A percentile compares a stretch with the other conserved stretches of the same genome.
These are phyloP conservation scores for Protula sp. DNA, from an alignment of 2,888 invertebrate species.

Conservation along the genomic window DNA sequence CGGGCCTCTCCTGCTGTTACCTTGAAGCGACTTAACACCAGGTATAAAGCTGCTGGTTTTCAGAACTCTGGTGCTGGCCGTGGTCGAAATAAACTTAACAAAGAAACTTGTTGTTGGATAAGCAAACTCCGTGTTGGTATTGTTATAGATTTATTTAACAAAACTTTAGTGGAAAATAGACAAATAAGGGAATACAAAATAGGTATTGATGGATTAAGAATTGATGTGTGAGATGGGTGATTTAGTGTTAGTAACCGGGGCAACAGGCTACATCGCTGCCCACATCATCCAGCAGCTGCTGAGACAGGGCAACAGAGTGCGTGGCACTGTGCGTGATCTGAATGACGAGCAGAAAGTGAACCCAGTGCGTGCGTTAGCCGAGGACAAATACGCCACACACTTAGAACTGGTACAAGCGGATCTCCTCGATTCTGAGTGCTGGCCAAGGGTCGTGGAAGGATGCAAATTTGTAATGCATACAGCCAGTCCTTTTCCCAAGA, in stretches of 20 bases:
- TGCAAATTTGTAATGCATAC: conserved; percentile 55
- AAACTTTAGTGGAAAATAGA: no score
- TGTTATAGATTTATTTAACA: no score
- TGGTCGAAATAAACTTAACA: no score
- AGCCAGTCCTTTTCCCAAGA: conserved; percentile 53
- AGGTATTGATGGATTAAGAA: no score
- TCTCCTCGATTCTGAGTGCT: neutral
- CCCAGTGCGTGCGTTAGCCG: neutral
- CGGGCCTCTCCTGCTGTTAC: no score
- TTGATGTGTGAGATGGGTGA: no score
- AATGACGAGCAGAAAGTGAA: neutral
- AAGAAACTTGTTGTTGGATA: no score
- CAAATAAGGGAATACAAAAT: no score
- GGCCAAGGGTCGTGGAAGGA: conserved; percentile 48
- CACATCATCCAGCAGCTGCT: neutral
- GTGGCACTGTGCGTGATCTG: neutral
- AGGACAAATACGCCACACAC: neutral
- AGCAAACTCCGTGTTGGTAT: no score
- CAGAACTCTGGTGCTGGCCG: no score
- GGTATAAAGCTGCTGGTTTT: no score
- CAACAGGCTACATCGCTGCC: neutral
- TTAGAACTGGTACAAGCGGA: neutral
- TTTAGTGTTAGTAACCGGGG: neutral
- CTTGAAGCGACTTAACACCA: no score
- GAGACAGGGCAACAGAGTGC: neutral